phyloP scores from a whole-genome alignment of 2,888 invertebrate species.

The Drosophila crucigera region DNA sequence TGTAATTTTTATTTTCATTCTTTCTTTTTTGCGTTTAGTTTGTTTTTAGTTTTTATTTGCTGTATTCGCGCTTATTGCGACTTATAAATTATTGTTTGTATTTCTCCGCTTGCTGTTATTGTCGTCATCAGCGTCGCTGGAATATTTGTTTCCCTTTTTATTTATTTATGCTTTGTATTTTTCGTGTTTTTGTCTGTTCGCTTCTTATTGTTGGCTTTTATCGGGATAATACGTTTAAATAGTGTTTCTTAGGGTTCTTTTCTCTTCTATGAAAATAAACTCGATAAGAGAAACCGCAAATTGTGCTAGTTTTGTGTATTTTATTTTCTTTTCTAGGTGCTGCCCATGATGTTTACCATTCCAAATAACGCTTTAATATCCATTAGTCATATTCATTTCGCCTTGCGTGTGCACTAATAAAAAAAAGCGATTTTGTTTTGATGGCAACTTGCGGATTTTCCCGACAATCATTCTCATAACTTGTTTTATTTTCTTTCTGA shows the following conservation, averaged over 20 bases:
- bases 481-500: conserved; percentile 2
- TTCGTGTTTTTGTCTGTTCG: conserved; percentile 4
- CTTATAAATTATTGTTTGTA: conserved; percentile 67
- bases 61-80: conserved; percentile 74
- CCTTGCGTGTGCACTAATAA: conserved; percentile 32
- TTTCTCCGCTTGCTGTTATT: conserved; percentile 27
- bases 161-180: conserved; percentile 19
- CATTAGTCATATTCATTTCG: conserved; percentile 25
- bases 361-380: conserved; percentile 11
- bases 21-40: conserved; percentile 39
- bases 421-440: background rate
- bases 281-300: conserved; percentile 50
- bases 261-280: background rate
- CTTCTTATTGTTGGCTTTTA: conserved; percentile 34
- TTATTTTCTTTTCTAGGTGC: background rate
- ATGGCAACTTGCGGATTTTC: conserved; percentile 23
- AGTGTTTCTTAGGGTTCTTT: conserved; percentile 19
- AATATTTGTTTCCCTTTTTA: conserved; percentile 39
- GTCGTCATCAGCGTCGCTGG: conserved; percentile 45
- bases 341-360: conserved; percentile 11
- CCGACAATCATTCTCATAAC: conserved; percentile 27
- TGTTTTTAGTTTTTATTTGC: conserved; percentile 47
- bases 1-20: conserved; percentile 12
- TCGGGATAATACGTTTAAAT: conserved; percentile 49
- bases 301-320: conserved; percentile 22